These are phyloP conservation scores for Sinonovacula constricta DNA, from an alignment of 1,140 invertebrate genomes.

Conservation along the genomic window DNA sequence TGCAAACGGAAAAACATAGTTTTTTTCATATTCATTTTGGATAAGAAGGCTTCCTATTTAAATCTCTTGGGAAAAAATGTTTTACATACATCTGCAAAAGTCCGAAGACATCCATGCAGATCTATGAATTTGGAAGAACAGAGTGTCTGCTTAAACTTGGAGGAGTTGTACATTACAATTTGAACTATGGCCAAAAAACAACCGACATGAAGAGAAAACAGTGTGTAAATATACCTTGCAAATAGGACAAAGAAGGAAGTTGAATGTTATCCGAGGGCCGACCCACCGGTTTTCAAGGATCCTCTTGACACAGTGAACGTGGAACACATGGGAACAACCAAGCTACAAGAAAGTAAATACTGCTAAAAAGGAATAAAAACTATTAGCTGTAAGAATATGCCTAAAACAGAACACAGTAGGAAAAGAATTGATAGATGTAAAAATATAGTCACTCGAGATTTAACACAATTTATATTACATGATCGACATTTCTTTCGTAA, in stretches of 20 bases:
- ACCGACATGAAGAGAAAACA: background rate
- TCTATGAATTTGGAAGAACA: background rate
- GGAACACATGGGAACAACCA: constrained; percentile 90
- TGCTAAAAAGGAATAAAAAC: too few species aligned
- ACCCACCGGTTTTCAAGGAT: constrained; percentile 40
- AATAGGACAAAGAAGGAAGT: constrained; percentile 30
- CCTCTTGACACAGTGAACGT: constrained; percentile 80
- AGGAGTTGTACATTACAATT: background rate
- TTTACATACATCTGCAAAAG: background rate
- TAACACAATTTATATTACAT: too few species aligned
- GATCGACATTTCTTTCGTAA: too few species aligned
- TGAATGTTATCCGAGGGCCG: constrained; percentile 35
- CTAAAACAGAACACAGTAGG: constrained; percentile 6
- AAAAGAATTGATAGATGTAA: background rate
- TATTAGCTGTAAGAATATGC: too few species aligned
- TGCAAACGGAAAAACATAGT: too few species aligned
- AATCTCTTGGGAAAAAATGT: background rate
- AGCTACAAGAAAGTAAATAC: too few species aligned
- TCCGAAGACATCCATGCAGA: background rate
- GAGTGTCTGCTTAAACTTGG: too few species aligned
- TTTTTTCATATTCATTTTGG: too few species aligned
- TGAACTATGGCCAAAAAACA: background rate
- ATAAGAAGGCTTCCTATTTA: background rate
- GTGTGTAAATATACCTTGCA: constrained; percentile 78
- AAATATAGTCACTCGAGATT: background rate